These are phyloP conservation scores for Lutraria rhynchaena DNA, from an alignment of 1,140 invertebrate species.

Conservation along the genomic window DNA sequence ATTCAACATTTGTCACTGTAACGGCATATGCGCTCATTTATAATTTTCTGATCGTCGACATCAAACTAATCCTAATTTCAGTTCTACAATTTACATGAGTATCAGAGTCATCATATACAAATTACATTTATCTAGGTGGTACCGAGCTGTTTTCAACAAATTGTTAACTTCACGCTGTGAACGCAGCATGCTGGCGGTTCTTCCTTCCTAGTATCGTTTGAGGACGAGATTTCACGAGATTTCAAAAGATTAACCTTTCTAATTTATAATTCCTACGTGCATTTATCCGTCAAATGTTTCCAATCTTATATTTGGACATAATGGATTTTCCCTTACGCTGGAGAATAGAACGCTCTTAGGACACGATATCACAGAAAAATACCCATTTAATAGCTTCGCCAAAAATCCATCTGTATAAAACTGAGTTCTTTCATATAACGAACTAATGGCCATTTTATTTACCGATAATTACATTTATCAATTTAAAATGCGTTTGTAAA, in stretches of 20 bases:
- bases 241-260: slow-evolving; percentile 29
- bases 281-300: too few relatives aligned
- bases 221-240: slow-evolving; percentile 41
- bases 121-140: slow-evolving; percentile 50
- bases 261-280: background rate
- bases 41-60: slow-evolving; percentile 6
- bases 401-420: too few relatives aligned
- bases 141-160: slow-evolving; percentile 32
- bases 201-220: slow-evolving; percentile 32
- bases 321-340: too few relatives aligned
- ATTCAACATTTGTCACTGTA: background rate
- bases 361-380: too few relatives aligned
- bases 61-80: slow-evolving; percentile 21
- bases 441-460: too few relatives aligned
- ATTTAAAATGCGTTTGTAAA: too few relatives aligned
- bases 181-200: slow-evolving; percentile 13
- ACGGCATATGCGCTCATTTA: slow-evolving; percentile 13
- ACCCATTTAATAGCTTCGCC: too few relatives aligned
- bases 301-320: too few relatives aligned
- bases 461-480: too few relatives aligned
- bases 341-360: too few relatives aligned
- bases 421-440: too few relatives aligned
- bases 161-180: slow-evolving; percentile 35
- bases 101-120: slow-evolving; percentile 36
- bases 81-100: background rate